A percentile compares a stretch with the other conserved stretches of the same genome.
Conservation (phyloP, 2,888 invertebrate genomes). For the Drosophila birchii region DNA sequence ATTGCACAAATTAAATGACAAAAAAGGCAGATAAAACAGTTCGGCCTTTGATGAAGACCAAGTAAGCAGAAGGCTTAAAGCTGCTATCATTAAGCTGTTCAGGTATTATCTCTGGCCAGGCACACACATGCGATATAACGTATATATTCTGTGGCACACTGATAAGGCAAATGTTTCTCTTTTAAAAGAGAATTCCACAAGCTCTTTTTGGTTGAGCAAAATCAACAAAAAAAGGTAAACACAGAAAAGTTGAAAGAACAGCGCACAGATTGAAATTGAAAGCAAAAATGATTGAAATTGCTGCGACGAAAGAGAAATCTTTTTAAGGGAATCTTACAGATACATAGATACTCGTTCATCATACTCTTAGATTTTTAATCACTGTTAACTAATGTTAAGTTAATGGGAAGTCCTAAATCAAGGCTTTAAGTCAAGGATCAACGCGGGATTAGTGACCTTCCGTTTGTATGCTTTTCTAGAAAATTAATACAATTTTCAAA, state of each 20-base stretch:
- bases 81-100: neutral
- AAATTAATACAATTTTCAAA: neutral
- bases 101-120: neutral
- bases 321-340: neutral
- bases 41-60: neutral
- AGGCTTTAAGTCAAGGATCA: neutral
- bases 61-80: neutral
- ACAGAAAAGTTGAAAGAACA: conserved; percentile 4
- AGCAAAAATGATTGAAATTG: conserved; percentile 51
- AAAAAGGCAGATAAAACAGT: neutral
- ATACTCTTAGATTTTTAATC: neutral
- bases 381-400: neutral
- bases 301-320: neutral
- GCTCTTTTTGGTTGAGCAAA: conserved; percentile 3
- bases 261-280: conserved; percentile 34
- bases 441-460: too few relatives aligned
- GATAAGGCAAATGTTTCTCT: conserved; percentile 8
- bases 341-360: neutral
- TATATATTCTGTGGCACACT: neutral
- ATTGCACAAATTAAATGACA: neutral
- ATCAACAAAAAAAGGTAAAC: conserved; percentile 26
- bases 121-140: neutral
- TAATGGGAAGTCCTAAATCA: neutral
- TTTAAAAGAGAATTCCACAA: neutral
- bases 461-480: rapidly evolving